phyloP scores from a whole-genome alignment of 1,140 invertebrate genomes.

The Drosophila ananassae region DNA sequence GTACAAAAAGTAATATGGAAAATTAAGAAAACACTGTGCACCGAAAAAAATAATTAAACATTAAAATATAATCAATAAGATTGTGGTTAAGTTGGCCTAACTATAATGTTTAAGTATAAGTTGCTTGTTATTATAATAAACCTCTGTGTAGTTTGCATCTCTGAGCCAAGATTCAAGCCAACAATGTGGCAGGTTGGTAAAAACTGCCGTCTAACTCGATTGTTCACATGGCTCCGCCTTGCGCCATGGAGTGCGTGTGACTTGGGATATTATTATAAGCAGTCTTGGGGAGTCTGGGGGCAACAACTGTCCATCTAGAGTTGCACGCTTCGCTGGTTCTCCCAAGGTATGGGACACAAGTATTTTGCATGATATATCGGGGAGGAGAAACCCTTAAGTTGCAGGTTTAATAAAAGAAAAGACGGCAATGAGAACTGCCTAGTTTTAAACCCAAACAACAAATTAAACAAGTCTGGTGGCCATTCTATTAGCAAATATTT shows the following conservation, averaged over 20 bases:
- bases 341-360: constrained; percentile 25
- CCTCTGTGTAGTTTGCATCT: too few relatives aligned
- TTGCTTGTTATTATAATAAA: too few relatives aligned
- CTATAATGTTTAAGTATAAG: background rate
- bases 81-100: background rate
- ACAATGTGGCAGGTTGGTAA: constrained; percentile 16
- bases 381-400: constrained; percentile 17
- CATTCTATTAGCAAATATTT: background rate
- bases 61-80: background rate
- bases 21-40: constrained; percentile 27
- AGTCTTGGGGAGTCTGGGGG: constrained; percentile 2
- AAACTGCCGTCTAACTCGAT: constrained; percentile 9
- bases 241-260: constrained; percentile 23
- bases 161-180: background rate
- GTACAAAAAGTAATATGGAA: constrained; percentile 39
- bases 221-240: constrained; percentile 25
- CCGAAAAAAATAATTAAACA: background rate
- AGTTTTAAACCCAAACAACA: too few relatives aligned
- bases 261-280: constrained; percentile 1
- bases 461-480: background rate
- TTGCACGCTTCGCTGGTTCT: constrained; percentile 32
- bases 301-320: background rate
- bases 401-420: background rate
- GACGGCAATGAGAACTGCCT: background rate
- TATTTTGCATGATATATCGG: constrained; percentile 17